Conservation (phyloP, 2,113 vertebrate species). For the Mesoclemmys tuberculata region DNA sequence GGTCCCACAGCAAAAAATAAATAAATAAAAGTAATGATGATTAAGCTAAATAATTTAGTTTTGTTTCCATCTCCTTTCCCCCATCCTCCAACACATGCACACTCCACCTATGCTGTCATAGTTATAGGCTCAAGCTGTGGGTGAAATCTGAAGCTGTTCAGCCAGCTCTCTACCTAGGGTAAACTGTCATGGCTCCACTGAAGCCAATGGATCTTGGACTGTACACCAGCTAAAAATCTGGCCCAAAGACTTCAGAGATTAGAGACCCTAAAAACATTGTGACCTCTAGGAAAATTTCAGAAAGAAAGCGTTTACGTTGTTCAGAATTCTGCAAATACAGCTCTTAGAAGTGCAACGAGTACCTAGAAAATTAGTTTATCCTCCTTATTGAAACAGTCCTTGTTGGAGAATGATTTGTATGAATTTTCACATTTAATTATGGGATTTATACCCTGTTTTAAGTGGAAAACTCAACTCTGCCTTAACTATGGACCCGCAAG, state of each 20-base stretch:
- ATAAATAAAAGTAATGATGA: neutral
- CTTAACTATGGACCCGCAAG: slow-evolving; percentile 34
- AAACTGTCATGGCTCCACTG: neutral
- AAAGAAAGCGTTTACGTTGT: slow-evolving; percentile 37
- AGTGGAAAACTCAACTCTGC: slow-evolving; percentile 55
- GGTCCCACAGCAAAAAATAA: neutral
- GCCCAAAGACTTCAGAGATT: neutral
- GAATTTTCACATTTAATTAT: slow-evolving; percentile 71
- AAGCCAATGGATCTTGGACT: neutral
- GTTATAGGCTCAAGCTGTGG: neutral
- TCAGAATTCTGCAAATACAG: slow-evolving; percentile 59
- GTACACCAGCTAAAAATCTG: neutral
- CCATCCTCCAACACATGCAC: neutral
- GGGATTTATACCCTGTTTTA: slow-evolving; percentile 67
- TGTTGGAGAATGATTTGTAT: slow-evolving; percentile 47
- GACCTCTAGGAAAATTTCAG: neutral
- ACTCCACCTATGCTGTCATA: neutral
- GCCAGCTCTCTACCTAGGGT: neutral
- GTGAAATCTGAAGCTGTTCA: neutral
- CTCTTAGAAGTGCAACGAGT: slow-evolving; percentile 42
- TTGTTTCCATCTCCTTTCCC: neutral
- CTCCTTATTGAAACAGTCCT: slow-evolving; percentile 66
- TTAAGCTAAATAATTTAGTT: neutral
- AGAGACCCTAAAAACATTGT: neutral
- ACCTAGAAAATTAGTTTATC: slow-evolving; percentile 70